A percentile compares a stretch with the other conserved stretches of the same genome.
Evolutionary conservation across 92 coral and sea anemone genomes (phyloP).

Genomic region (Phenganax marumi): DNA sequence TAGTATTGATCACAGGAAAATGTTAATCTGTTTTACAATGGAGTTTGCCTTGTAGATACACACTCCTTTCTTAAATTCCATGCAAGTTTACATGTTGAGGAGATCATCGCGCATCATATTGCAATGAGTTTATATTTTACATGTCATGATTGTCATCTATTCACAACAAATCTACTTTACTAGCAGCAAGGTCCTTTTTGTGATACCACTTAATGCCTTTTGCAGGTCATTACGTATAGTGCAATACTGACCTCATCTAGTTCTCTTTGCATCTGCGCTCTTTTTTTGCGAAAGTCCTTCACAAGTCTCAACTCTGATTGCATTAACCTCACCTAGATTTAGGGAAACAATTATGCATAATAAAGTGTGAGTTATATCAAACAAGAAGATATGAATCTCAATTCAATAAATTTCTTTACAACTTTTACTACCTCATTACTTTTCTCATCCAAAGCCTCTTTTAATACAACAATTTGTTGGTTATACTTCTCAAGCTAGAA

Average conservation of each 20-base stretch:
- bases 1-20: no score
- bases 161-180: no score
- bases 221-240: not conserved
- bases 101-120: no score
- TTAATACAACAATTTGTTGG: slow-evolving; percentile 72
- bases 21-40: no score
- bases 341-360: not conserved
- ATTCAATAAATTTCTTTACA: not conserved
- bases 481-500: slow-evolving; percentile 79
- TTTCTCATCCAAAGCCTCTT: slow-evolving; percentile 87
- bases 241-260: slow-evolving; percentile 77
- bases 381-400: not conserved
- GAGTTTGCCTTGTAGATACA: no score
- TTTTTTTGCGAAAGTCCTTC: slow-evolving; percentile 92
- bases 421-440: slow-evolving; percentile 67
- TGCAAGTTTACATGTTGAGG: no score
- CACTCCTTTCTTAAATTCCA: no score
- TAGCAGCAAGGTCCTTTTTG: no score
- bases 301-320: slow-evolving; percentile 95
- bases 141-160: no score
- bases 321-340: slow-evolving; percentile 80
- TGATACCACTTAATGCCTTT: no score
- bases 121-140: no score
- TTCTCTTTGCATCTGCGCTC: slow-evolving; percentile 98
- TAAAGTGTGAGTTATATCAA: not conserved